A percentile compares a stretch with the other conserved stretches of the same genome.
Conservation (phyloP, 2,113 vertebrate species). For the Echinops telfairi region DNA sequence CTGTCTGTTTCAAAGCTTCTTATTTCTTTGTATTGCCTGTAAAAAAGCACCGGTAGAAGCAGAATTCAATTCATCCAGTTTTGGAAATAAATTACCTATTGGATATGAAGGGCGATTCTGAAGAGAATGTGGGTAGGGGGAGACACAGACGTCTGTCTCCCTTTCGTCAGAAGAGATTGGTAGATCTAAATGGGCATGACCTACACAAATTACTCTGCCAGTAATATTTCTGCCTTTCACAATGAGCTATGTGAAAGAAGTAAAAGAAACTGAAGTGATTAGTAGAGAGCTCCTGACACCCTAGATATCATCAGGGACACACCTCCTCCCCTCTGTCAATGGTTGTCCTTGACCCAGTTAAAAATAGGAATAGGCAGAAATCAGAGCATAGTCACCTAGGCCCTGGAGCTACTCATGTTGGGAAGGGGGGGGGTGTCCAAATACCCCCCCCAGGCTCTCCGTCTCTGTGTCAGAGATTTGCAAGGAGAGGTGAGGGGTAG, state of each 20-base stretch:
- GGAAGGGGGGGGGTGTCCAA: neutral
- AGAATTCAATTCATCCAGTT: neutral
- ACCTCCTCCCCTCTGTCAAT: neutral
- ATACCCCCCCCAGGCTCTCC: too few species aligned
- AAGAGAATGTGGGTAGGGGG: neutral
- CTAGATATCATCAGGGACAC: accelerated
- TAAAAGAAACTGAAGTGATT: neutral
- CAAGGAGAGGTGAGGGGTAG: neutral
- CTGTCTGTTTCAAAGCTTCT: neutral
- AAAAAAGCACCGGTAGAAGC: neutral
- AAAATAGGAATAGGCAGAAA: neutral
- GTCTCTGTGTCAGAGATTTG: neutral
- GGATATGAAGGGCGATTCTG: neutral
- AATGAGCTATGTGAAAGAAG: neutral
- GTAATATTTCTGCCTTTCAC: neutral
- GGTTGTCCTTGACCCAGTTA: slow-evolving; percentile 35
- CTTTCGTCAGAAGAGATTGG: too few species aligned
- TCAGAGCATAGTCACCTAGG: neutral
- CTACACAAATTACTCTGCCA: neutral
- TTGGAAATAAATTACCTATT: neutral
- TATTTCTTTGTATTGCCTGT: neutral
- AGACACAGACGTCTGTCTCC: neutral
- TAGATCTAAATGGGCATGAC: neutral
- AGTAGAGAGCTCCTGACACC: neutral
- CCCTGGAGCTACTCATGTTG: neutral